Evolutionary conservation across 2,888 invertebrate genomes (phyloP).

Genomic region (Rotaria socialis): DNA sequence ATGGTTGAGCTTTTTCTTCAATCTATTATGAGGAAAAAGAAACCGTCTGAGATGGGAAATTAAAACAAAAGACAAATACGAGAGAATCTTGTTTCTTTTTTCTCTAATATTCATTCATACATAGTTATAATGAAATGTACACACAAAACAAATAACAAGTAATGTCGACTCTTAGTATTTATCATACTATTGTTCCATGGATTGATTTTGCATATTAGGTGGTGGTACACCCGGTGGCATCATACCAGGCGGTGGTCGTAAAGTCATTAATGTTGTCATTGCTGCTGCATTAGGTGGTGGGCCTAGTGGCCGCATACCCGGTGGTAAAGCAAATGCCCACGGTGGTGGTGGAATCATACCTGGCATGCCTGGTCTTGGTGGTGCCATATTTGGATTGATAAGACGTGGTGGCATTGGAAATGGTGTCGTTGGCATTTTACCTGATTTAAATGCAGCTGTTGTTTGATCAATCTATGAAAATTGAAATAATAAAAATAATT

Average conservation of each 20-base stretch:
- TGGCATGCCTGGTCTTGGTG: conserved; percentile 37
- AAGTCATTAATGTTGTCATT: conserved; percentile 36
- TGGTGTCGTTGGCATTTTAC: conserved; percentile 41
- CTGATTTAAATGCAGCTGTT: conserved; percentile 45
- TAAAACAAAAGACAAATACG: conserved; percentile 17
- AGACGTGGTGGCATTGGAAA: conserved; percentile 40
- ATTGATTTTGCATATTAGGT: conserved; percentile 12
- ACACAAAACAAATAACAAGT: conserved; percentile 4
- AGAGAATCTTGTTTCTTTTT: neutral
- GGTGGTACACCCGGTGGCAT: conserved; percentile 39
- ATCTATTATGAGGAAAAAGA: too few species aligned
- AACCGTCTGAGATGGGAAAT: neutral
- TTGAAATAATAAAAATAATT: neutral
- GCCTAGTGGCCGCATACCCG: conserved; percentile 3
- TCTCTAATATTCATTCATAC: neutral
- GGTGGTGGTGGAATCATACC: conserved; percentile 36
- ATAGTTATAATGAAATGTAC: neutral
- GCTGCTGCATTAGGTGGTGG: conserved; percentile 40
- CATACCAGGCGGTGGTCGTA: conserved; percentile 40
- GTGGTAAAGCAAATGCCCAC: conserved; percentile 14
- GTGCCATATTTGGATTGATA: conserved; percentile 35
- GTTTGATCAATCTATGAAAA: conserved; percentile 27
- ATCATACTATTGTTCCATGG: neutral
- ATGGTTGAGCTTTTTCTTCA: too few species aligned
- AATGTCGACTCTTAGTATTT: too few species aligned